Base-by-base conservation (phyloP, 1,140 invertebrate genomes). In the Anadara kagoshimensis region DNA sequence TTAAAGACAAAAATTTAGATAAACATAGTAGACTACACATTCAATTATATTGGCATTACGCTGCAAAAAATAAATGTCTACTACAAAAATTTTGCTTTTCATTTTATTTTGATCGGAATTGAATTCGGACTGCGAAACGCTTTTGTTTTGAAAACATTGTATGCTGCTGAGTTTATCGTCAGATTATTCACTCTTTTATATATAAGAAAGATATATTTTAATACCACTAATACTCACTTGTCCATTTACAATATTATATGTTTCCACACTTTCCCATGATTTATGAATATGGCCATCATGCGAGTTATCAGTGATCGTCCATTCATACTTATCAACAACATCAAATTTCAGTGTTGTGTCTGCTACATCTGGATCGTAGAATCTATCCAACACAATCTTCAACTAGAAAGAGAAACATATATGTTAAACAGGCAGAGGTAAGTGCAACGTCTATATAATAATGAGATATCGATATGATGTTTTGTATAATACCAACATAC, bases 271-370 rank as follows among this genome's bases (percentile, higher is more conserved):
- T 26, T 26, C 54, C 73, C 73, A 75, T 20, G 62, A 54, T 22
- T 67, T 75, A n/a, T 70, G 63, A 16, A 68, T 69, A 41, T 63
- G 29, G 0, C 67, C 67, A 1, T 45, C 45, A 12, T 16, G 10
- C 7, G 68, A 70, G 16, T 75, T 56, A 44, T 78, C 72, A 22
- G 76, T 78, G 10, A 78, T 70, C n/a, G 71, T 59, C 64, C 72
- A 78, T 44, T 78, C 76, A 65, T 78, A 78, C n/a, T 62, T 67
- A 18, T 70, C 66, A 1, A 78, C 65, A 5, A 56, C 71, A 16
- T 18, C 58, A 59, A 57, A 74, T 22, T 69, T 73, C n/a, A 54
- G 67, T 16, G 22, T 43, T 26, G 29, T 24, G 36, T 71, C 69
- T 43, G 49, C n/a, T 12, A 72, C 63, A 51, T 76, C 69, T n/a